These are phyloP conservation scores for Chloebia gouldiae DNA, from an alignment of 2,113 vertebrate genomes.

Conservation along the genomic window DNA sequence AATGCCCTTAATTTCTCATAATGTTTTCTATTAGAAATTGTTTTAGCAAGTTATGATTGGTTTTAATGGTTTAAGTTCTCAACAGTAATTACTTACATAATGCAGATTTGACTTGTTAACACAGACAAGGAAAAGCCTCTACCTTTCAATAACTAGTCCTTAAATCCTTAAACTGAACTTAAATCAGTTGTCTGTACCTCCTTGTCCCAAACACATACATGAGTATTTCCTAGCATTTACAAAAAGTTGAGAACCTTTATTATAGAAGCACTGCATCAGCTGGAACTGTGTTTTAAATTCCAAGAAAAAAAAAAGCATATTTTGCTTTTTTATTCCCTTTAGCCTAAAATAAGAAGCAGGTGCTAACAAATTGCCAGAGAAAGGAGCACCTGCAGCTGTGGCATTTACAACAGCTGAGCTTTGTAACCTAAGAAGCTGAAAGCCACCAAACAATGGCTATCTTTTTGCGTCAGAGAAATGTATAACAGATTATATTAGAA, in stretches of 20 bases:
- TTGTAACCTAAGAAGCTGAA: background rate
- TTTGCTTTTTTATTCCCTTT: background rate
- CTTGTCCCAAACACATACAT: background rate
- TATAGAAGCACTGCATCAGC: background rate
- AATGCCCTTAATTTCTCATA: background rate
- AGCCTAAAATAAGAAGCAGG: background rate
- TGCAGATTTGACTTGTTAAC: background rate
- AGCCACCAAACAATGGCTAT: background rate
- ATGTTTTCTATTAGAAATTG: background rate
- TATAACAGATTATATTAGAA: background rate
- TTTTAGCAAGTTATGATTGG: background rate
- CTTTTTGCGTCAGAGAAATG: background rate
- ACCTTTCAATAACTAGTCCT: background rate
- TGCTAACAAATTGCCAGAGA: background rate
- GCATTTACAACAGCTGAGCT: background rate
- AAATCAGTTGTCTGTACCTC: background rate
- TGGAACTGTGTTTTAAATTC: background rate
- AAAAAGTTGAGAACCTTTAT: background rate
- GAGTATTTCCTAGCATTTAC: background rate
- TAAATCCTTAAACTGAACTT: background rate
- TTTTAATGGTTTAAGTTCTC: background rate
- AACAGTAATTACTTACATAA: background rate
- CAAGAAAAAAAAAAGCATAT: background rate
- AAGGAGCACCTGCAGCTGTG: background rate
- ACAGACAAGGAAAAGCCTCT: background rate